phyloP scores from a whole-genome alignment of 1,140 invertebrate species.

The Diorhabda elongata region DNA sequence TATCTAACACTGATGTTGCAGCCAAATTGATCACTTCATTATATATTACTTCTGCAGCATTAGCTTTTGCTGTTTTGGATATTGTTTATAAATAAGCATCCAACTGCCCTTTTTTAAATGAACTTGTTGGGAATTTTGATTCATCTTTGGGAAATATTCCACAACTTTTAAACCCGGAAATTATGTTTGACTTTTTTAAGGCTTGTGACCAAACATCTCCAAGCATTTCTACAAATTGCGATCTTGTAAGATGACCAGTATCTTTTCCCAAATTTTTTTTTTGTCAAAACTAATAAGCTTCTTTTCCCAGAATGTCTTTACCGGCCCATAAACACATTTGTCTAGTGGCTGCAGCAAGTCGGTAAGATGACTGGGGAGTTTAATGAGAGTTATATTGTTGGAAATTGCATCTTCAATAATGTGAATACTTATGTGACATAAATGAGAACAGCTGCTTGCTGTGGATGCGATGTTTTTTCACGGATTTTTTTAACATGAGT shows the following conservation, averaged over 20 bases:
- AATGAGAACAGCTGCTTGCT: slow-evolving; percentile 19
- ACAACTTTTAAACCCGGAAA: too few relatives aligned
- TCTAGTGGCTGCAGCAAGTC: slow-evolving; percentile 24
- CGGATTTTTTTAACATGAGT: slow-evolving; percentile 18
- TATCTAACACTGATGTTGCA: background rate
- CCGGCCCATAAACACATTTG: slow-evolving; percentile 26
- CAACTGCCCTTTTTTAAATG: background rate
- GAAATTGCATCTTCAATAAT: slow-evolving; percentile 21
- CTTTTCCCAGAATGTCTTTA: slow-evolving; percentile 24
- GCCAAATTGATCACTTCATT: background rate
- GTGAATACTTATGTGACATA: slow-evolving; percentile 22
- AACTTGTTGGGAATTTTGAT: background rate
- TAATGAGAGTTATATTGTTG: slow-evolving; percentile 19
- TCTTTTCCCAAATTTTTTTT: slow-evolving; percentile 18
- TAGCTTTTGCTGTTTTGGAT: background rate
- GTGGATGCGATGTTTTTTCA: slow-evolving; percentile 1
- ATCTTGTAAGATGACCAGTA: slow-evolving; percentile 19
- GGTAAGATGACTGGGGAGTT: slow-evolving; percentile 27
- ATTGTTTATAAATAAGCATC: background rate
- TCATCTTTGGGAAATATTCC: background rate
- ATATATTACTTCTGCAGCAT: background rate
- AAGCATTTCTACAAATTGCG: slow-evolving; percentile 20
- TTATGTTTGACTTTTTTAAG: background rate
- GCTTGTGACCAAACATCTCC: slow-evolving; percentile 8
- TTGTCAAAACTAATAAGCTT: slow-evolving; percentile 21